Percentiles rank a stretch among this genome's conserved stretches.
Conservation (phyloP, 2,797 vertebrate species). For the Scarus forsteni region DNA sequence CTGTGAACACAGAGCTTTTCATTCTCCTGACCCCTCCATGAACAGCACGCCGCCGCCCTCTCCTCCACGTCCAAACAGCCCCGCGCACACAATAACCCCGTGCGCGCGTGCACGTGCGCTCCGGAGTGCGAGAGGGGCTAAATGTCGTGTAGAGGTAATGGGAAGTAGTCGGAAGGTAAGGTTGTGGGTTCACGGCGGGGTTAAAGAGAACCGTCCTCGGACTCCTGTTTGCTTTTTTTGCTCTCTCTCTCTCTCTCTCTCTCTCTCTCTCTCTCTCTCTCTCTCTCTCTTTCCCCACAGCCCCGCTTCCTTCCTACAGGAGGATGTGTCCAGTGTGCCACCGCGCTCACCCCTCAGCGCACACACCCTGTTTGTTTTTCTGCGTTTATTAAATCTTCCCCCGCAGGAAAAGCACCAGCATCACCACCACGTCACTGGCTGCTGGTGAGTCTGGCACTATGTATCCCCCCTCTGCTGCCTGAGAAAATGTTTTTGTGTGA, state of each 20-base stretch:
- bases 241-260: slow-evolving; percentile 64
- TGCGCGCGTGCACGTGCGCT: slow-evolving; percentile 33
- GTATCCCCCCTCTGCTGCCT: slow-evolving; percentile 64
- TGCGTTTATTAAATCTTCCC: slow-evolving; percentile 86
- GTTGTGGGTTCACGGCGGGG: slow-evolving; percentile 91
- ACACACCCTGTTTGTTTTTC: slow-evolving; percentile 90
- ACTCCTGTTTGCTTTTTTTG: slow-evolving; percentile 88
- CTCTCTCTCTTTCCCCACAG: slow-evolving; percentile 63
- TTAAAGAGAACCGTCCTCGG: slow-evolving; percentile 85
- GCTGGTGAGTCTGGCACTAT: slow-evolving; percentile 65
- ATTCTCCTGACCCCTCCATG: slow-evolving; percentile 65
- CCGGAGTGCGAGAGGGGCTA: slow-evolving; percentile 71
- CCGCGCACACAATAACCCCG: slow-evolving; percentile 49
- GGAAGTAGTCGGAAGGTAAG: slow-evolving; percentile 88
- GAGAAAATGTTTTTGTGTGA: slow-evolving; percentile 79
- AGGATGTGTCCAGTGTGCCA: slow-evolving; percentile 87
- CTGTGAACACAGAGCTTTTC: slow-evolving; percentile 60
- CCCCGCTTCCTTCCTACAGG: slow-evolving; percentile 92
- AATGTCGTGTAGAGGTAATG: slow-evolving; percentile 88
- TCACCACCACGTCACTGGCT: slow-evolving; percentile 82
- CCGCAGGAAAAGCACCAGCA: slow-evolving; percentile 83
- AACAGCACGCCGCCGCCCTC: slow-evolving; percentile 57
- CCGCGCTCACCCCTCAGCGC: slow-evolving; percentile 78
- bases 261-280: slow-evolving; percentile 64
- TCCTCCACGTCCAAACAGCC: slow-evolving; percentile 58